phyloP scores from a whole-genome alignment of 2,797 vertebrate genomes.

The Falco rusticolus region DNA sequence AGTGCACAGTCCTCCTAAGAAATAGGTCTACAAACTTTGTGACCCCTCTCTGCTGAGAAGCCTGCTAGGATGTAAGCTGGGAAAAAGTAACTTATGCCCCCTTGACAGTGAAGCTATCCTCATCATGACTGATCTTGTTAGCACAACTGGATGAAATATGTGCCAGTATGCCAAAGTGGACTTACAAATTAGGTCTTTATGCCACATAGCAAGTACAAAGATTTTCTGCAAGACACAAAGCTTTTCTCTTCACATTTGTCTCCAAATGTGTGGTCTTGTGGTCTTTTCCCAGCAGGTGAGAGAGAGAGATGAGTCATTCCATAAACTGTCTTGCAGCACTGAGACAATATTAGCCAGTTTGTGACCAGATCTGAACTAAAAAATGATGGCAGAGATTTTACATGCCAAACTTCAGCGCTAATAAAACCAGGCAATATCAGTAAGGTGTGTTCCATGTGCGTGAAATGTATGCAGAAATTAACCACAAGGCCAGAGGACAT shows the following conservation, averaged over 20 bases:
- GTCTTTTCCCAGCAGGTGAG: background rate
- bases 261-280: background rate
- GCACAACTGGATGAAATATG: background rate
- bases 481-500: background rate
- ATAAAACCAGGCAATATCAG: background rate
- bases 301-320: accelerated
- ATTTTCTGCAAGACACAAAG: background rate
- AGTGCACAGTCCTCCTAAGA: background rate
- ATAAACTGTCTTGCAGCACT: background rate
- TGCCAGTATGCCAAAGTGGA: background rate
- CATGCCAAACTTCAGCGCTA: background rate
- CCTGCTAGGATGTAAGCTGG: background rate
- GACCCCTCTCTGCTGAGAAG: background rate
- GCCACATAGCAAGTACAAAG: background rate
- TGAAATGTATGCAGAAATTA: background rate
- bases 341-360: background rate
- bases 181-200: background rate
- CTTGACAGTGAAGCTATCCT: background rate
- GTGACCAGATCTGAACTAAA: background rate
- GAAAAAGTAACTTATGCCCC: background rate
- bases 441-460: no score
- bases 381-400: background rate
- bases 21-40: background rate
- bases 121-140: background rate
- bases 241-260: background rate